Conservation (phyloP, 37 sponge, comb jelly and placozoan species). For the Mnemiopsis leidyi region DNA sequence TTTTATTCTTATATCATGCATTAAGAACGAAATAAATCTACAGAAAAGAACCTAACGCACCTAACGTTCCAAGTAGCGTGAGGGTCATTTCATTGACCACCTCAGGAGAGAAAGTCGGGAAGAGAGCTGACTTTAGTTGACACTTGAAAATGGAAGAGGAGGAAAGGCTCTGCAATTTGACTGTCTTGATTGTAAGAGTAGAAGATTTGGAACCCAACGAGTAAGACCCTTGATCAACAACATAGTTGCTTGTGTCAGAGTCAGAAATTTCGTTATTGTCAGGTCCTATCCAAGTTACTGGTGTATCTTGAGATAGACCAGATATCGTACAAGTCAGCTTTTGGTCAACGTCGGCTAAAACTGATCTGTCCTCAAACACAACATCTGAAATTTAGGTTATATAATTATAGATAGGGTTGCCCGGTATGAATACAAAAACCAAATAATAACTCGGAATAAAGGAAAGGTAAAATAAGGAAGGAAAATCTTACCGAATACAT, state of each 20-base stretch:
- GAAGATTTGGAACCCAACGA: not conserved
- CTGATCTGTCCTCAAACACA: not conserved
- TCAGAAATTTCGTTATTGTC: not conserved
- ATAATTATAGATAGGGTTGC: too few species aligned
- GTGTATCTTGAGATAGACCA: not conserved
- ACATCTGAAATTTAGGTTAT: too few species aligned
- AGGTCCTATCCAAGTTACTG: not conserved
- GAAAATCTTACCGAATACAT: conserved; percentile 28
- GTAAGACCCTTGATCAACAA: not conserved
- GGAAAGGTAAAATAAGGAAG: too few species aligned
- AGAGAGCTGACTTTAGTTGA: not conserved
- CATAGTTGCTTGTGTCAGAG: not conserved
- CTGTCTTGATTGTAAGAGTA: not conserved
- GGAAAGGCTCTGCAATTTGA: not conserved
- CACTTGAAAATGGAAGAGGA: not conserved
- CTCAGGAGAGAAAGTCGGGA: not conserved
- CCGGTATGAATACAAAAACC: too few species aligned
- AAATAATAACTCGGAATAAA: too few species aligned
- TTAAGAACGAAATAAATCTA: too few species aligned
- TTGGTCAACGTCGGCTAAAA: not conserved
- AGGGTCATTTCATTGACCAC: not conserved
- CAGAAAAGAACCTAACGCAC: too few species aligned
- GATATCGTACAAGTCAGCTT: not conserved
- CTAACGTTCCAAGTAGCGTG: not conserved
- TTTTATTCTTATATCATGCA: too few species aligned